Evolutionary conservation across 2,113 vertebrate species (phyloP), one percentile per base, ranked within the genome.

Genomic region (Gallinago paraguaiae): DNA sequence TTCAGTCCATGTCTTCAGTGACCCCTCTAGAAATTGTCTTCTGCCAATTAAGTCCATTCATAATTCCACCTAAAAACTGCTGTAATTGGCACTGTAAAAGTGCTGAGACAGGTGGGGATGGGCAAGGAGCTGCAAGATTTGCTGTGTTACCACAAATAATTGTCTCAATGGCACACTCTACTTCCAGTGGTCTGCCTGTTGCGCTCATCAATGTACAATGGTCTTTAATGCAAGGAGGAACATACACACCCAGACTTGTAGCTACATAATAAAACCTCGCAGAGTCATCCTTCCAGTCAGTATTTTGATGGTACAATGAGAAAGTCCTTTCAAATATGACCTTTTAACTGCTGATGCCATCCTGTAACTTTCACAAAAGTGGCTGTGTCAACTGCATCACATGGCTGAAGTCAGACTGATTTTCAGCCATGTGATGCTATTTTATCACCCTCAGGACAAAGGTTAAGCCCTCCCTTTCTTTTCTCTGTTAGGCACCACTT

Each of bases 401-500:
- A 96, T 97, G 97, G 60, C 92, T 96, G 72, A 92, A 93, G 81
- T 89, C 50, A 93, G 94, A 84, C 93, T 96, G 95, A 92, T 96
- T 95, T 96, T 94, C 95, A 92, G 87, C 92, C 97, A 97, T 97
- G 97, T 97, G 97, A 97, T 96, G 91, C 86, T 90, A 84, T 97
- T 97, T 96, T 97, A 91, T 95, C 97, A 97, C 97, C 94, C 82
- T 88, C 84, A 82, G 97, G 96, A 97, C 97, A 98, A 98, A 98
- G 97, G 97, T 98, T 98, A 98, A 98, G 95, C 95, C 96, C 95
- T 95, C 82, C 65, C 85, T 96, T 96, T 97, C 92, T 97, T 92
- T 95, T 83, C 89, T 97, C 84, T 93, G 31, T 96, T 93, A 94
- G 93, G 74, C 82, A 96, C 80, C 82, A 89, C 82, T 96, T 95